Base-by-base conservation (phyloP, 2,113 vertebrate species). In the Nannobrachium achirus region DNA sequence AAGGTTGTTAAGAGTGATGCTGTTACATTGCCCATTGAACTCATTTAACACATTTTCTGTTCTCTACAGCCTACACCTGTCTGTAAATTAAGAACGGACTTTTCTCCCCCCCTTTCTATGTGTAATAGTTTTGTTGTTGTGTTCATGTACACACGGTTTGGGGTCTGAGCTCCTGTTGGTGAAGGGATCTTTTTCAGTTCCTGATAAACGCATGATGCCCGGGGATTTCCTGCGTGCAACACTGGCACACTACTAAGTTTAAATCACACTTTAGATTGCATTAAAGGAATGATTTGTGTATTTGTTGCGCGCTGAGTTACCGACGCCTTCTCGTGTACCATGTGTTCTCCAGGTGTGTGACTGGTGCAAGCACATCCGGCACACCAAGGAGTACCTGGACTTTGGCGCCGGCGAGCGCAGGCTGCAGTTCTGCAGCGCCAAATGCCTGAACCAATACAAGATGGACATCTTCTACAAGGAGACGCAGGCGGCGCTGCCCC, bases 381-480 rank as follows among this genome's bases (percentile, higher is more conserved):
- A 99, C 93, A 99, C 98, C 75, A 99, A 99, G 94, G 98, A 99
- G 92, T 99, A 99, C 92, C 93, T 99, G 92, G 98, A 99, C 91
- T 99, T 99, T 92, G 98, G 98, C 79, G 97, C 98, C 79, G 98
- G 98, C 78, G 98, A 99, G 89, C 90, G 97, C 86, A 92, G 98
- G 88, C 96, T 99, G 92, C 98, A 99, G 93, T 99, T 99, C 92
- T 99, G 98, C 96, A 99, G 98, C 89, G 97, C 97, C 90, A 99
- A 99, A 94, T 99, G 98, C 91, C 94, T 99, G 86, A 99, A 99
- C 94, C 98, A 99, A 87, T 99, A 99, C 90, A 99, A 99, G 91
- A 99, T 99, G 98, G 98, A 99, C 93, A 99, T 99, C 93, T 99
- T 99, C 94, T 99, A 99, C 93, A 99, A 99, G 93, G 98, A 99